A percentile compares a stretch with the other conserved stretches of the same genome.
These are phyloP conservation scores for Crocuta crocuta DNA, from an alignment of 2,113 vertebrate genomes.

Conservation along the genomic window DNA sequence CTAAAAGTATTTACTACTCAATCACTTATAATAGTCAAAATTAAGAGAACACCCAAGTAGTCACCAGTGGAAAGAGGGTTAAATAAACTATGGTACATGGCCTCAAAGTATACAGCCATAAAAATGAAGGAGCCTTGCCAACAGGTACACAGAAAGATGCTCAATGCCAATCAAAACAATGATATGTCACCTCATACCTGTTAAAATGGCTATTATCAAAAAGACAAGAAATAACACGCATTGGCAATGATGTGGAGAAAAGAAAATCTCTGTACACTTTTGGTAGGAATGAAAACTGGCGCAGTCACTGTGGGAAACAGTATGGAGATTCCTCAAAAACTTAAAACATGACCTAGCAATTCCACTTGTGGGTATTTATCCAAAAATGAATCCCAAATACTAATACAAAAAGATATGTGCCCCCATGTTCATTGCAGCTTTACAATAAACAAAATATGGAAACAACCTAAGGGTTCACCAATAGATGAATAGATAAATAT, in stretches of 20 bases:
- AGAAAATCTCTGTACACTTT: not conserved
- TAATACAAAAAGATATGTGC: not conserved
- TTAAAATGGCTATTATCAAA: not conserved
- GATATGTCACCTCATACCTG: not conserved
- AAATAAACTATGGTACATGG: not conserved
- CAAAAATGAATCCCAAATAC: not conserved
- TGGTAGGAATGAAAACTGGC: not conserved
- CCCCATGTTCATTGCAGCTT: not conserved
- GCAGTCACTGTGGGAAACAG: not conserved
- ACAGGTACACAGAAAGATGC: not conserved
- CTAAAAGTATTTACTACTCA: not conserved
- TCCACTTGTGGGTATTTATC: not conserved
- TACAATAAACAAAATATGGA: not conserved
- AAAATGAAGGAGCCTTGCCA: not conserved
- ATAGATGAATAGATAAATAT: not conserved
- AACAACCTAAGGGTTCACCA: not conserved
- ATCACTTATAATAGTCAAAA: not conserved
- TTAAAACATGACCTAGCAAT: not conserved
- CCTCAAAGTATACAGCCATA: not conserved
- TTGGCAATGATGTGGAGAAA: not conserved
- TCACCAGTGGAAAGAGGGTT: not conserved
- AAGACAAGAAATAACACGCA: not conserved
- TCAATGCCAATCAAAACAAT: not conserved
- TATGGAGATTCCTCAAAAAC: not conserved
- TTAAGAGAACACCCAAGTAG: not conserved